Evolutionary conservation across 2,797 vertebrate genomes (phyloP), one percentile per base, ranked within the genome.

Genomic region (Gadopsis marmoratus): DNA sequence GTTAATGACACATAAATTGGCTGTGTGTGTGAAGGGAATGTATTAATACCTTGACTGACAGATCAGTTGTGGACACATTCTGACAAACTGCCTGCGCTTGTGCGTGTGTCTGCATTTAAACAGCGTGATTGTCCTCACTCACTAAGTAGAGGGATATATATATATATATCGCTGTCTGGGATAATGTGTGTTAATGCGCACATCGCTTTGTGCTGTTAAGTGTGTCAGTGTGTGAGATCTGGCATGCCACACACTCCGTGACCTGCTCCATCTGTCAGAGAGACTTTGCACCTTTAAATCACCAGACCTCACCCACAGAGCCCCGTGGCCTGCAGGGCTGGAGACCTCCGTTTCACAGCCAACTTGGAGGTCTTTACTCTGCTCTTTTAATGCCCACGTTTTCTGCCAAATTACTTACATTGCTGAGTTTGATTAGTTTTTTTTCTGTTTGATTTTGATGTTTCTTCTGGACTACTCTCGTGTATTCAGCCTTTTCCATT

Each of bases 191-290:
- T 60, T 23, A 43, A 63, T 62, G 41, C 56, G 61, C 51, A 65
- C 39, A 37, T 58, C 3, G 53, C 21, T 45, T 39, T 47, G 31
- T 67, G 17, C 53, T 17, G 33, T 21, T 58, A 67, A 79, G 77
- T 80, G 14, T 89, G 85, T 78, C 61, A 31, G 60, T 23, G 80
- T 69, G 79, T 59, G 73, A 56, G 72, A 81, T 56, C 74, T 78
- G 81, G 45, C 64, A 60, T 33, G 17, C 75, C 83, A 64, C 59
- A 19, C 77, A 67, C 81, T 68, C 17, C 3, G 48, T 81, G 88
- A 89, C 83, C 89, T 82, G 81, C 78, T 88, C 91, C 91, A 84
- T 92, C 91, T 93, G 88, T 80, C 77, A 16, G 81, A 77, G 81
- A 81, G 60, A 87, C 78, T 86, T 79, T 78, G 65, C 35, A n/a